Evolutionary conservation across 2,888 invertebrate genomes (phyloP).

Genomic region (Oeneis ivallda): DNA sequence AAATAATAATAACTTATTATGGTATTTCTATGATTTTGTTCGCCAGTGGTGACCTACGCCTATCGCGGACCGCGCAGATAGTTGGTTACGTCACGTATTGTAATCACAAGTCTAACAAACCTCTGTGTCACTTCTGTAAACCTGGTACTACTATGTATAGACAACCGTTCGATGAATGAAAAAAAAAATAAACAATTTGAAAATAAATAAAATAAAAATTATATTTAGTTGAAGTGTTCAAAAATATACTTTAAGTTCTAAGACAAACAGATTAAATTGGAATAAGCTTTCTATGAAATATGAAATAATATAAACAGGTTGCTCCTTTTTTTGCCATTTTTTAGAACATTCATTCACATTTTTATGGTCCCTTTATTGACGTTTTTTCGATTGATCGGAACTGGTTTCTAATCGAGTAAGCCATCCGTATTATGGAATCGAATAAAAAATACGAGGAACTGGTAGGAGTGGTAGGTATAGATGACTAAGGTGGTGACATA

Average conservation of each 20-base stretch:
- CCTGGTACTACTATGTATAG: constrained; percentile 78
- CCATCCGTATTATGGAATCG: not conserved
- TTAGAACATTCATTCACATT: constrained; percentile 47
- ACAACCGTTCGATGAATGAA: constrained; percentile 70
- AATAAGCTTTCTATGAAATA: not conserved
- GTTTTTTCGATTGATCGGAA: constrained; percentile 5
- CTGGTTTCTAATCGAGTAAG: constrained; percentile 27
- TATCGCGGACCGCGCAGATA: constrained; percentile 16
- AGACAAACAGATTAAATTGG: not conserved
- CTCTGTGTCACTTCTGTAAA: constrained; percentile 60
- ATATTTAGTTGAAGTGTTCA: not conserved
- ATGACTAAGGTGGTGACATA: not conserved
- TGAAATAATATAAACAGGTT: constrained; percentile 6
- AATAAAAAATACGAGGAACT: not conserved
- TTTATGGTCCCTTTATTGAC: constrained; percentile 42
- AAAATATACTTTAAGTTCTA: not conserved
- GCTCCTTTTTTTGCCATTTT: constrained; percentile 7
- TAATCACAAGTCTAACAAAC: constrained; percentile 39
- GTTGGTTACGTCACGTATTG: constrained; percentile 40
- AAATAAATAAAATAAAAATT: constrained; percentile 3
- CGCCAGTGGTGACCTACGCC: constrained; percentile 7
- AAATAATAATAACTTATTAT: no score
- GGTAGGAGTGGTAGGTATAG: not conserved
- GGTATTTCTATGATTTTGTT: no score
- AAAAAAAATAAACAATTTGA: constrained; percentile 55